These are phyloP conservation scores for Drosophila pseudoobscura DNA, from an alignment of 1,140 invertebrate species.

Conservation along the genomic window DNA sequence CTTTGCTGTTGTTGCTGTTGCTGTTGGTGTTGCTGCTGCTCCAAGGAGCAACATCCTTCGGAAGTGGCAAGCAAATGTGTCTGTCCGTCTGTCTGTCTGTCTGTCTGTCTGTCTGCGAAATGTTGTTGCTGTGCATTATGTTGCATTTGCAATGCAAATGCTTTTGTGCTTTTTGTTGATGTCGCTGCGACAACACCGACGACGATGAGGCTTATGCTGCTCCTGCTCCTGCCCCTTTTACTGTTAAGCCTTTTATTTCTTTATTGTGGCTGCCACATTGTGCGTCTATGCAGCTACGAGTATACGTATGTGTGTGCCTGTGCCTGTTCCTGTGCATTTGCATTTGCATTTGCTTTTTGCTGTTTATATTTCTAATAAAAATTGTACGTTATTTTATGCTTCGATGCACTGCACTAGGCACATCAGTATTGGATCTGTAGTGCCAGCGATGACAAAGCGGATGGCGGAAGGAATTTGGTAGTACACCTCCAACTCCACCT, in stretches of 20 bases:
- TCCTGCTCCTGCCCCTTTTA: constrained; percentile 44
- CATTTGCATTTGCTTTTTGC: constrained; percentile 53
- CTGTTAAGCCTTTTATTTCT: constrained; percentile 72
- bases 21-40: constrained; percentile 30
- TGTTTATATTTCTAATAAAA: constrained; percentile 81
- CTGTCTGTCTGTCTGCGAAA: constrained; percentile 13
- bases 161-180: constrained; percentile 77
- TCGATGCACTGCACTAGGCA: constrained; percentile 61
- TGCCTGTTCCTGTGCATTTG: neutral
- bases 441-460: constrained; percentile 10
- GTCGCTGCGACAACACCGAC: constrained; percentile 49
- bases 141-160: constrained; percentile 79
- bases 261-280: constrained; percentile 64
- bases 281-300: constrained; percentile 38
- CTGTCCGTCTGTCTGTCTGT: constrained; percentile 15
- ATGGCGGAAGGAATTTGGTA: no score
- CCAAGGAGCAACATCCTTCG: constrained; percentile 62
- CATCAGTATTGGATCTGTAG: constrained; percentile 3
- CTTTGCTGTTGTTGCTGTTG: constrained; percentile 36
- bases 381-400: constrained; percentile 75
- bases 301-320: constrained; percentile 9
- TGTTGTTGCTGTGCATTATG: constrained; percentile 70
- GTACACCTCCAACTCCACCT: no score
- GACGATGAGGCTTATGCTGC: constrained; percentile 63
- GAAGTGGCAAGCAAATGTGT: constrained; percentile 72